phyloP scores from a whole-genome alignment of 2,113 vertebrate genomes.

The Antechinus flavipes region DNA sequence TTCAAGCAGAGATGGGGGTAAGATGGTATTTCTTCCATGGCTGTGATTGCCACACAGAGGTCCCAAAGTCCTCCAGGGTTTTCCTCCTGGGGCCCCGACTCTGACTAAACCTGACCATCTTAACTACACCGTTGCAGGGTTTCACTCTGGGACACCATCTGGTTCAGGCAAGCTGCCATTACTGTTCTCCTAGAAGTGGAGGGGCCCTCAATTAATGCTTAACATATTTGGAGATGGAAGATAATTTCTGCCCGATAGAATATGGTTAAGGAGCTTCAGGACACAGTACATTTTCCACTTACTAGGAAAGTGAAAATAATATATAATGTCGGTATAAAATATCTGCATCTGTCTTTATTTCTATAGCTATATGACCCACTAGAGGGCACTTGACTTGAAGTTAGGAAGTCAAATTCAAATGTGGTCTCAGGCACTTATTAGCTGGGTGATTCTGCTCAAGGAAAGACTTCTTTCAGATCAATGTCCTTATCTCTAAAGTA shows the following conservation, averaged over 20 bases:
- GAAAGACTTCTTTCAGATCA: not conserved
- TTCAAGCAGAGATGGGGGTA: slow-evolving; percentile 51
- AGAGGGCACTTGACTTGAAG: not conserved
- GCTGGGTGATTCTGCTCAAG: not conserved
- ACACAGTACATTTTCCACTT: not conserved
- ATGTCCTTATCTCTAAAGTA: not conserved
- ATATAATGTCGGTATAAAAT: not conserved
- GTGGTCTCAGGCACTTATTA: not conserved
- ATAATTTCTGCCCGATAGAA: slow-evolving; percentile 27
- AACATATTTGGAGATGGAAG: slow-evolving; percentile 46
- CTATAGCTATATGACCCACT: rapidly evolving
- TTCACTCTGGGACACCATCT: slow-evolving; percentile 37
- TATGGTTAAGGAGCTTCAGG: slow-evolving; percentile 10
- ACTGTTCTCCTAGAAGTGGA: not conserved
- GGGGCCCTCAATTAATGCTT: not conserved
- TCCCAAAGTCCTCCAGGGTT: not conserved
- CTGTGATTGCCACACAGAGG: slow-evolving; percentile 33
- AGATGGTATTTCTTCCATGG: slow-evolving; percentile 47
- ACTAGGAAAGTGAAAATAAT: not conserved
- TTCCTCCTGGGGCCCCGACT: not conserved
- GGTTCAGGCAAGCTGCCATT: slow-evolving; percentile 38
- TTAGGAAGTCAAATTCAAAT: not conserved
- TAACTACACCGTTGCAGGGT: slow-evolving; percentile 8
- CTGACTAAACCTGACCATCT: not conserved
- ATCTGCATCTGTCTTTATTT: not conserved